Conservation (phyloP, 2,797 vertebrate species). For the Nasua narica region DNA sequence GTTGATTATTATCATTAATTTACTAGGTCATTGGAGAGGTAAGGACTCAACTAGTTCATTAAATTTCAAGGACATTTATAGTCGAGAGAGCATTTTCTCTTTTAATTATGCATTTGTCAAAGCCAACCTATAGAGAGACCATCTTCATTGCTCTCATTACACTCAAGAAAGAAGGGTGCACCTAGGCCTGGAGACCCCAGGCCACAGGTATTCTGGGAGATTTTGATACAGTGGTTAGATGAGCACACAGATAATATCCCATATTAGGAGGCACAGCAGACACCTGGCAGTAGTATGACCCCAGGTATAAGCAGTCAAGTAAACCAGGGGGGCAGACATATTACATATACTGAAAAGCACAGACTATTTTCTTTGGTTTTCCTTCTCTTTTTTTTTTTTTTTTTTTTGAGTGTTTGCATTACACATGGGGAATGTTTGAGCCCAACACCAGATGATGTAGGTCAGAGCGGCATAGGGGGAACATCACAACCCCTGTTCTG, state of each 20-base stretch:
- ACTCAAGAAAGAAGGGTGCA: not conserved
- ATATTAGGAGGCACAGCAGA: not conserved
- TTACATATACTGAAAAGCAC: not conserved
- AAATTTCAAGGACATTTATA: not conserved
- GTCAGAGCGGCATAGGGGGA: not conserved
- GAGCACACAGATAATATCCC: not conserved
- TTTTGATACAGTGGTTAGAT: too few species aligned
- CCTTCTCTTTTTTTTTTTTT: not conserved
- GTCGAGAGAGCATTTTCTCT: not conserved
- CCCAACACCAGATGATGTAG: not conserved
- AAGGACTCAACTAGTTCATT: not conserved
- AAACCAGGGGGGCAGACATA: not conserved
- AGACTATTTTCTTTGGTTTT: not conserved
- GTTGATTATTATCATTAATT: not conserved
- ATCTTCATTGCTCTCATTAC: not conserved
- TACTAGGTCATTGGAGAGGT: not conserved
- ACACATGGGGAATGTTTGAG: not conserved
- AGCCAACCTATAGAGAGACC: not conserved
- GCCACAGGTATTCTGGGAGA: not conserved
- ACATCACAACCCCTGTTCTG: not conserved
- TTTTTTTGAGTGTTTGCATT: not conserved
- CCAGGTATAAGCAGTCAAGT: not conserved
- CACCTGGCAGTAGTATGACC: not conserved
- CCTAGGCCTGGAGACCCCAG: not conserved
- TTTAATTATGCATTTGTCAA: not conserved